These are phyloP conservation scores for Bombus cullumanus DNA, from an alignment of 1,140 invertebrate species.

Conservation along the genomic window DNA sequence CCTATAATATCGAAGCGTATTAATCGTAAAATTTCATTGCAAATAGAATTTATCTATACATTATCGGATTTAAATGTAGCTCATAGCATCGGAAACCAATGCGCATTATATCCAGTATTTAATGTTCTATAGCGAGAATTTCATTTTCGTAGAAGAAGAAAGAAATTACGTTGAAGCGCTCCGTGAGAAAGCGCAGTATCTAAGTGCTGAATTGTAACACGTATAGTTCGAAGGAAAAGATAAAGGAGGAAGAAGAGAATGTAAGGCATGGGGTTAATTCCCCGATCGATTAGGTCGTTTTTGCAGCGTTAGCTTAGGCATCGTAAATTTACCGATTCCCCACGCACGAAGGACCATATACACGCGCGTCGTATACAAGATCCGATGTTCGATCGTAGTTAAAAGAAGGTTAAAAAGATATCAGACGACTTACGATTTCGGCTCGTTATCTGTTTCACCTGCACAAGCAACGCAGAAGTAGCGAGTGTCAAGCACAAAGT, in stretches of 20 bases:
- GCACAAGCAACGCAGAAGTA: slow-evolving; percentile 29
- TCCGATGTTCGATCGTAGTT: background rate
- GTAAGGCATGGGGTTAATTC: slow-evolving; percentile 1
- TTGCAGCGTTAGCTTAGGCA: background rate
- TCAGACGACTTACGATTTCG: slow-evolving; percentile 5
- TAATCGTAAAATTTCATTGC: background rate
- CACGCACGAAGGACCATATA: background rate
- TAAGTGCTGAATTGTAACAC: background rate
- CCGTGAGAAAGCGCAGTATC: no score
- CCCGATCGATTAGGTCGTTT: slow-evolving; percentile 16
- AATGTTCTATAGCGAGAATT: background rate
- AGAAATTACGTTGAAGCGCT: no score
- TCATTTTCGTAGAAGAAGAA: background rate
- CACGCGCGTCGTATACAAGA: no score
- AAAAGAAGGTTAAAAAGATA: slow-evolving; percentile 16
- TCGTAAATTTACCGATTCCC: slow-evolving; percentile 3
- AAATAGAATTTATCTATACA: background rate
- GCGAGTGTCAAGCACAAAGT: slow-evolving; percentile 58
- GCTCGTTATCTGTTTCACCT: slow-evolving; percentile 45
- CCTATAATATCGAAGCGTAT: background rate
- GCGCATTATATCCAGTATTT: background rate
- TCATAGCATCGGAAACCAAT: no score
- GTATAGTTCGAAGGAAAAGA: background rate
- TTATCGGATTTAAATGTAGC: no score
- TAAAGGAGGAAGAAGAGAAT: background rate